Evolutionary conservation across 35 echinoderm and acorn worm genomes (phyloP).

Genomic region (Diadema setosum): DNA sequence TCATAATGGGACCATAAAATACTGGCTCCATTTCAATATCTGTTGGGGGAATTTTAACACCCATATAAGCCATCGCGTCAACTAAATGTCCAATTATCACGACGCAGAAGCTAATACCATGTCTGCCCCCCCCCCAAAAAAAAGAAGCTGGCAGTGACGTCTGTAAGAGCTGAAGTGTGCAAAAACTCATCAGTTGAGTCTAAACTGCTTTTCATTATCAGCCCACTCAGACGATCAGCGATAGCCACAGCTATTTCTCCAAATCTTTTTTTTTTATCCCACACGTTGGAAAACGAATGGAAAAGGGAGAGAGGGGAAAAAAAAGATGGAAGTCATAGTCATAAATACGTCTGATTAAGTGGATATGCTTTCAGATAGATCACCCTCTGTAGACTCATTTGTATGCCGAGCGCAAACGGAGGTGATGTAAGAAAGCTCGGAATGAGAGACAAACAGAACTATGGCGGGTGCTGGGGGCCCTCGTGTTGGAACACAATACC

Average conservation of each 20-base stretch:
- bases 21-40: too few relatives aligned
- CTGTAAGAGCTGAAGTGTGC: not conserved
- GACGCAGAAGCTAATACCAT: too few relatives aligned
- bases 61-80: too few relatives aligned
- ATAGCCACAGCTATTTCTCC: too few relatives aligned
- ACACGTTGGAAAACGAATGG: not conserved
- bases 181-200: not conserved
- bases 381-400: not conserved
- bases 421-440: not conserved
- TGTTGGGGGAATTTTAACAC: too few relatives aligned
- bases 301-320: too few relatives aligned
- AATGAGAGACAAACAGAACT: not conserved
- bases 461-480: not conserved
- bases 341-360: constrained; percentile 4
- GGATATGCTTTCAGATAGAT: not conserved
- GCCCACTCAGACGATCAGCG: not conserved
- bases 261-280: not conserved
- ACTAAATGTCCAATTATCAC: too few relatives aligned
- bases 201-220: not conserved
- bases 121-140: too few relatives aligned
- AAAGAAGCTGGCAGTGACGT: not conserved
- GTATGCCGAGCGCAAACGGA: not conserved
- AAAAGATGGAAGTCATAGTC: not conserved
- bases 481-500: not conserved
- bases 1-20: too few relatives aligned